A percentile compares a stretch with the other conserved stretches of the same genome.
phyloP scores from a whole-genome alignment of 2,888 invertebrate genomes.

The Zygothrica quintamaculata region DNA sequence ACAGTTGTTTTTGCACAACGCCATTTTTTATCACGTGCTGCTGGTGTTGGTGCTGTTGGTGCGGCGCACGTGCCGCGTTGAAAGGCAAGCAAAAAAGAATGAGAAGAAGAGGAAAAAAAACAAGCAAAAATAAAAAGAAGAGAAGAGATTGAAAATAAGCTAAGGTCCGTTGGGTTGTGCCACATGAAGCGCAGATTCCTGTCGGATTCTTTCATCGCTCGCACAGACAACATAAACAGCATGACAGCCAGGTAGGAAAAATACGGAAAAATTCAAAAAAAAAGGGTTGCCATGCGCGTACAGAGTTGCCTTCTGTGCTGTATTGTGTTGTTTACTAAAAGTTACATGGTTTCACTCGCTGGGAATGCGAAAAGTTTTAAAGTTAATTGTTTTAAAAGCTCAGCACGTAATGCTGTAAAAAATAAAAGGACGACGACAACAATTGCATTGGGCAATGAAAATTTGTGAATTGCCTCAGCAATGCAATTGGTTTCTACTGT shows the following conservation, averaged over 20 bases:
- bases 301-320: slow-evolving; percentile 18
- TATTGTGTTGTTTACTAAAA: slow-evolving; percentile 39
- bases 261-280: slow-evolving; percentile 4
- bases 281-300: slow-evolving; percentile 29
- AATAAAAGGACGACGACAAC: slow-evolving; percentile 12
- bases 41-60: slow-evolving; percentile 41
- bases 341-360: slow-evolving; percentile 25
- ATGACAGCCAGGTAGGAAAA: slow-evolving; percentile 37
- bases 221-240: slow-evolving; percentile 60
- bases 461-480: slow-evolving; percentile 1
- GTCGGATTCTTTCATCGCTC: slow-evolving; percentile 56
- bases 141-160: slow-evolving; percentile 57
- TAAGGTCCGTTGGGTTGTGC: slow-evolving; percentile 47
- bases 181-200: slow-evolving; percentile 60
- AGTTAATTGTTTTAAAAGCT: slow-evolving; percentile 75
- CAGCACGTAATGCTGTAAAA: slow-evolving; percentile 49
- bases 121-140: slow-evolving; percentile 4
- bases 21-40: slow-evolving; percentile 59
- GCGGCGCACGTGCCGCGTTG: slow-evolving; percentile 54
- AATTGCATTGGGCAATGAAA: slow-evolving; percentile 20
- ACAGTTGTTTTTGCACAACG: slow-evolving; percentile 64
- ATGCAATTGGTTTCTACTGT: background rate
- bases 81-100: slow-evolving; percentile 22
- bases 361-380: slow-evolving; percentile 53
- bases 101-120: slow-evolving; percentile 19